phyloP scores from a whole-genome alignment of 2,888 invertebrate genomes.

The Epinotia brunnichana region DNA sequence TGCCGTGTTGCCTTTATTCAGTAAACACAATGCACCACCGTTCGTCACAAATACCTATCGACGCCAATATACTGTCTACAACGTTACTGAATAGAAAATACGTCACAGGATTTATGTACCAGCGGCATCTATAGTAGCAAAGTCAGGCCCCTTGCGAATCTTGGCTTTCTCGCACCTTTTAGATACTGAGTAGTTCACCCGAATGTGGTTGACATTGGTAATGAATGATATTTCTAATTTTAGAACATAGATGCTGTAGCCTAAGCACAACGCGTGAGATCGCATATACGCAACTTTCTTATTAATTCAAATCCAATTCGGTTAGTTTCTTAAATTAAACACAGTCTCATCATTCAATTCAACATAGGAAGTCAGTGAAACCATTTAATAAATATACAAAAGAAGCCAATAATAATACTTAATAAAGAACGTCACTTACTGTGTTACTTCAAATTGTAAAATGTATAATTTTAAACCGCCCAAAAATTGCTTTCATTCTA shows the following conservation, averaged over 20 bases:
- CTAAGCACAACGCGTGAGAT: too few species aligned
- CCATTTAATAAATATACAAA: background rate
- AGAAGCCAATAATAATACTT: background rate
- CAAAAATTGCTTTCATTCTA: conserved; percentile 7
- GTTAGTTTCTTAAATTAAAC: too few species aligned
- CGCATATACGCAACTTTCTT: too few species aligned
- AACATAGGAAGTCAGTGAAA: background rate
- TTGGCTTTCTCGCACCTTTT: too few species aligned
- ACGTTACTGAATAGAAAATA: conserved; percentile 13
- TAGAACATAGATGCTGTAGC: too few species aligned
- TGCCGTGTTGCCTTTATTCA: conserved; percentile 47
- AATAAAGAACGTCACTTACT: background rate
- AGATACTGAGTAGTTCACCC: too few species aligned
- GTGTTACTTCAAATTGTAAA: background rate
- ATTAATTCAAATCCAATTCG: too few species aligned
- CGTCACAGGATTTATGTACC: background rate
- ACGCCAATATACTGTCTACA: background rate
- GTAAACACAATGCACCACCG: conserved; percentile 47
- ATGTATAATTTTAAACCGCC: background rate
- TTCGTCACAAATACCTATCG: conserved; percentile 31
- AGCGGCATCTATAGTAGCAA: background rate
- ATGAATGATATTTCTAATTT: too few species aligned
- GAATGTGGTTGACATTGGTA: too few species aligned
- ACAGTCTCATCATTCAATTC: background rate
- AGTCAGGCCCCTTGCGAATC: too few species aligned